These are phyloP conservation scores for Drosophila monieri DNA, from an alignment of 2,888 invertebrate species.

Conservation along the genomic window DNA sequence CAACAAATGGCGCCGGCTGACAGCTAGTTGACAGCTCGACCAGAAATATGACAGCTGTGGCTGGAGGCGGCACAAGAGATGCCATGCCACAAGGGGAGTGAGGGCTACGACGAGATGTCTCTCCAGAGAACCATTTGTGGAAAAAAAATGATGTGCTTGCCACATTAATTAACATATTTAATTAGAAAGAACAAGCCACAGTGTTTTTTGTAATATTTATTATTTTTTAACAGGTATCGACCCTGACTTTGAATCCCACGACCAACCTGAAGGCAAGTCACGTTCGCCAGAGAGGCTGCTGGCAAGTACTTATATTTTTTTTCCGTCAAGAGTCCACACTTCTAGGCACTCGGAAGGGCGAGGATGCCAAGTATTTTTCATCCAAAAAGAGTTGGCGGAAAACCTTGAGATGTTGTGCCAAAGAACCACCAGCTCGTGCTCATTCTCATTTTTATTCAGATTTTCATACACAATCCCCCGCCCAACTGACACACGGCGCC, in stretches of 20 bases:
- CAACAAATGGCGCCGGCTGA: constrained; percentile 55
- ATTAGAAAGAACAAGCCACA: constrained; percentile 5
- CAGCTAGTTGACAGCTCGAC: constrained; percentile 60
- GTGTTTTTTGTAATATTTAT: constrained; percentile 10
- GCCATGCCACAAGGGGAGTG: constrained; percentile 9
- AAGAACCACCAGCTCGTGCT: constrained; percentile 11
- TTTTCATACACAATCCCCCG: background rate
- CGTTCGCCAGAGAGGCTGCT: constrained; percentile 40
- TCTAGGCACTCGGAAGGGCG: constrained; percentile 19
- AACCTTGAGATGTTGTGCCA: constrained; percentile 57
- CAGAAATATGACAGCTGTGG: constrained; percentile 59
- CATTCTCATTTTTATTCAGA: constrained; percentile 6
- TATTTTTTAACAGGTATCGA: constrained; percentile 33
- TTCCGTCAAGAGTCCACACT: constrained; percentile 32
- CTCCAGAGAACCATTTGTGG: constrained; percentile 30
- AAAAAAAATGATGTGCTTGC: constrained; percentile 5
- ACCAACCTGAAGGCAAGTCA: constrained; percentile 37
- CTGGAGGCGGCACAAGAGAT: constrained; percentile 27
- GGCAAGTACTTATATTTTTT: constrained; percentile 7
- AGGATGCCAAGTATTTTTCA: constrained; percentile 25
- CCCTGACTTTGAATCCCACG: constrained; percentile 71
- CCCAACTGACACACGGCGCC: constrained; percentile 43
- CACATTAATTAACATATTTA: constrained; percentile 70
- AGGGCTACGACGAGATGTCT: constrained; percentile 9
- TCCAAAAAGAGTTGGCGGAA: constrained; percentile 42